Percentiles rank a stretch among this genome's conserved stretches.
Evolutionary conservation across 1,140 invertebrate species (phyloP).

Genomic region (Drosophila bocki): DNA sequence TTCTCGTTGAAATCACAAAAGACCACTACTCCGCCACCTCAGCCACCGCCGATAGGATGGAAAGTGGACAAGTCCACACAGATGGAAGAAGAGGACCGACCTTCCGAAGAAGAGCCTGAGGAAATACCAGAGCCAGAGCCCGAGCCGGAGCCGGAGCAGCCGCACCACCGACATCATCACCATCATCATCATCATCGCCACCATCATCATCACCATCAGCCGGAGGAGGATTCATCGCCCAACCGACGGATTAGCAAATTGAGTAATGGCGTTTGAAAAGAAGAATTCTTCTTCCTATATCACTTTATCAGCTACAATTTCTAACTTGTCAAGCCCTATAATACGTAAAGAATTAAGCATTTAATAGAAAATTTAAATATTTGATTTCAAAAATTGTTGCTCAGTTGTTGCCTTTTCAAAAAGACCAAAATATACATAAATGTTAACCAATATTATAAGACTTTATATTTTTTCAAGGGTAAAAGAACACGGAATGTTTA

Average conservation of each 20-base stretch:
- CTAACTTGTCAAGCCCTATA: background rate
- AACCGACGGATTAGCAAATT: slow-evolving; percentile 52
- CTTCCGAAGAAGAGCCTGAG: too few relatives aligned
- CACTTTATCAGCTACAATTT: background rate
- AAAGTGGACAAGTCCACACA: slow-evolving; percentile 68
- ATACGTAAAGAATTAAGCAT: slow-evolving; percentile 10
- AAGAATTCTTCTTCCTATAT: background rate
- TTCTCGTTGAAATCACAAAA: slow-evolving; percentile 74
- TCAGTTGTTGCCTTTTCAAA: background rate
- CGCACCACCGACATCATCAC: slow-evolving; percentile 17
- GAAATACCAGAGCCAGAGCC: background rate
- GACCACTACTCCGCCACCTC: slow-evolving; percentile 44
- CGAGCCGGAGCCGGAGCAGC: background rate
- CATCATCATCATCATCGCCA: slow-evolving; percentile 63
- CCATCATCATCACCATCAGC: slow-evolving; percentile 40
- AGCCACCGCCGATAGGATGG: slow-evolving; percentile 47
- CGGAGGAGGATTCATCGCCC: slow-evolving; percentile 13
- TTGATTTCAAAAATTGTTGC: background rate
- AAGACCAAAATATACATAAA: background rate
- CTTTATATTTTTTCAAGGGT: background rate
- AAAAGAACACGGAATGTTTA: too few relatives aligned
- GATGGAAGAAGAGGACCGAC: slow-evolving; percentile 33
- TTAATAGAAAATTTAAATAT: slow-evolving; percentile 1
- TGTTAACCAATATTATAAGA: background rate
- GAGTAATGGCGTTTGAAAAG: slow-evolving; percentile 48